phyloP scores from a whole-genome alignment of 1,140 invertebrate genomes.

The Pristionchus pacificus region DNA sequence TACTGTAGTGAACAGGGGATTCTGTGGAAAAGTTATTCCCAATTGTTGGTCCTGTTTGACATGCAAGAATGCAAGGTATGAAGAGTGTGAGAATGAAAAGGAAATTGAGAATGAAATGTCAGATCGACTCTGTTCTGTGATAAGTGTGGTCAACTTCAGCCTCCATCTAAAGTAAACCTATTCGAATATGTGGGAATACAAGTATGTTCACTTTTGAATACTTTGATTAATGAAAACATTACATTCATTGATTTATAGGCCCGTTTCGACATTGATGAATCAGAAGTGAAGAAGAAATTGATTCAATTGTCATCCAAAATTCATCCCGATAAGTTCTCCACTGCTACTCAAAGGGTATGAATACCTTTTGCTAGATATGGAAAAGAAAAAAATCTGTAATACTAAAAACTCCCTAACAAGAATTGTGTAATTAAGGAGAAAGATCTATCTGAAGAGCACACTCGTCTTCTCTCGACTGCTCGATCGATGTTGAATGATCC shows the following conservation, averaged over 20 bases:
- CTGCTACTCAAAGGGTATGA: neutral
- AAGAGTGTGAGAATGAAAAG: constrained; percentile 3
- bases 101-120: neutral
- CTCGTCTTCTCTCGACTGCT: neutral
- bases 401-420: neutral
- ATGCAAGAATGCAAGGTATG: neutral
- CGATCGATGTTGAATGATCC: constrained; percentile 5
- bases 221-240: neutral
- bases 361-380: too few species aligned
- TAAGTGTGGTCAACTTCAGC: neutral
- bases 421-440: neutral
- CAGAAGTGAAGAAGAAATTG: neutral
- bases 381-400: too few species aligned
- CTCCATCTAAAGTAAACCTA: neutral
- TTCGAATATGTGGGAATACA: constrained; percentile 11
- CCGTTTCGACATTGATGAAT: neutral
- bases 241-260: neutral
- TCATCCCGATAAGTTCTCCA: constrained; percentile 14
- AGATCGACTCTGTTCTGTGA: neutral
- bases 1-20: neutral
- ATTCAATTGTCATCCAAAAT: neutral
- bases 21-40: neutral
- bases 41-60: neutral
- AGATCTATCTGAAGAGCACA: constrained; percentile 10
- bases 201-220: neutral